Evolutionary conservation across 2,888 invertebrate genomes (phyloP).

Genomic region (Polyploca ridens): DNA sequence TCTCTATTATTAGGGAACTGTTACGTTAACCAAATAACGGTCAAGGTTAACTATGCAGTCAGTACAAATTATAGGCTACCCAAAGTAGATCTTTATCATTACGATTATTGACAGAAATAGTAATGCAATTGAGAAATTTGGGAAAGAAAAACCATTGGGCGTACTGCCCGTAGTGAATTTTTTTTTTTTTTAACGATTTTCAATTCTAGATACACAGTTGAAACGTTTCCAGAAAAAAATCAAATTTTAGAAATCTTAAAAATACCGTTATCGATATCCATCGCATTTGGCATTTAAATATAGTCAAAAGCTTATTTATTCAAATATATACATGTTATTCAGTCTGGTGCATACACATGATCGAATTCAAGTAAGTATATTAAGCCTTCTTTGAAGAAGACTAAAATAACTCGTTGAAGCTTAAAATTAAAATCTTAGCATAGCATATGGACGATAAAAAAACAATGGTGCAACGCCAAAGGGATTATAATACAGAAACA

Average conservation of each 20-base stretch:
- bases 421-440: background rate
- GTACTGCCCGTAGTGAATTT: too few species aligned
- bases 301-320: background rate
- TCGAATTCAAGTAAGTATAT: slow-evolving; percentile 3
- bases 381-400: background rate
- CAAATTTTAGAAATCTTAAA: too few species aligned
- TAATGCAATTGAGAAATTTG: background rate
- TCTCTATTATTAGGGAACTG: slow-evolving; percentile 31
- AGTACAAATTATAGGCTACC: slow-evolving; percentile 4
- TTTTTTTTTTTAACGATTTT: too few species aligned
- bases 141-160: background rate
- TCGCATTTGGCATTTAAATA: background rate
- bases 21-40: slow-evolving; percentile 34
- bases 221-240: too few species aligned
- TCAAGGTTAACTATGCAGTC: slow-evolving; percentile 25
- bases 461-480: slow-evolving; percentile 1
- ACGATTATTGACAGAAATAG: background rate
- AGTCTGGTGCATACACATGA: background rate
- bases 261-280: too few species aligned
- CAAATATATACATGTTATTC: background rate
- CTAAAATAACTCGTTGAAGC: background rate
- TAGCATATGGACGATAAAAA: background rate
- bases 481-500: slow-evolving; percentile 4
- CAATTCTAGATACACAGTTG: too few species aligned
- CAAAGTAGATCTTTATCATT: slow-evolving; percentile 6